Conservation (phyloP, 2,113 vertebrate genomes). For the Geococcyx californianus region DNA sequence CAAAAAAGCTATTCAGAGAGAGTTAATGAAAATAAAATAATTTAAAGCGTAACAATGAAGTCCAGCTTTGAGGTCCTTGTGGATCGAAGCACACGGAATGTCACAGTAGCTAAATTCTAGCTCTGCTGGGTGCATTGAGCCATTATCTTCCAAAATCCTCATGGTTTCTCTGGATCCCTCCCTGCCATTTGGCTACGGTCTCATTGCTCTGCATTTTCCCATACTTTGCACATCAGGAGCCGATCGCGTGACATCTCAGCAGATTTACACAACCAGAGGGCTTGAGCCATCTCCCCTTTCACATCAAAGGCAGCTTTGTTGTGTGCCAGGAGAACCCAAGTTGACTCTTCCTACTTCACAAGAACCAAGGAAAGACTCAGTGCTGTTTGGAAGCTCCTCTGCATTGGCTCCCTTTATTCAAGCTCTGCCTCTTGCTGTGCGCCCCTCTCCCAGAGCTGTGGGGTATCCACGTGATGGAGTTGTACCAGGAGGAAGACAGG, state of each 20-base stretch:
- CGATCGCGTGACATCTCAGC: background rate
- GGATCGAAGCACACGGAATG: rapidly evolving
- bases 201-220: background rate
- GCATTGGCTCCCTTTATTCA: background rate
- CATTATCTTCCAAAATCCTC: background rate
- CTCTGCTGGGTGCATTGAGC: rapidly evolving
- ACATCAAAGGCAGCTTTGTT: background rate
- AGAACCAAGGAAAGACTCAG: background rate
- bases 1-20: background rate
- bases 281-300: background rate
- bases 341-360: background rate
- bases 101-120: background rate
- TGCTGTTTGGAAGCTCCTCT: rapidly evolving
- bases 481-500: background rate
- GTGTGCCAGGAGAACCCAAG: background rate
- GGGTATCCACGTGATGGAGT: rapidly evolving
- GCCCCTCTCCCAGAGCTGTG: background rate
- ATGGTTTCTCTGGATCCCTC: background rate
- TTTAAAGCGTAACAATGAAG: background rate
- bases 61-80: background rate
- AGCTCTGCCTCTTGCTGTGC: background rate
- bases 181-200: background rate
- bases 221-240: background rate
- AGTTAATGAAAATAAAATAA: background rate
- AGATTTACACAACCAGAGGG: background rate